phyloP scores from a whole-genome alignment of 2,113 vertebrate species.

The Stomatorhinus ivindoensis region DNA sequence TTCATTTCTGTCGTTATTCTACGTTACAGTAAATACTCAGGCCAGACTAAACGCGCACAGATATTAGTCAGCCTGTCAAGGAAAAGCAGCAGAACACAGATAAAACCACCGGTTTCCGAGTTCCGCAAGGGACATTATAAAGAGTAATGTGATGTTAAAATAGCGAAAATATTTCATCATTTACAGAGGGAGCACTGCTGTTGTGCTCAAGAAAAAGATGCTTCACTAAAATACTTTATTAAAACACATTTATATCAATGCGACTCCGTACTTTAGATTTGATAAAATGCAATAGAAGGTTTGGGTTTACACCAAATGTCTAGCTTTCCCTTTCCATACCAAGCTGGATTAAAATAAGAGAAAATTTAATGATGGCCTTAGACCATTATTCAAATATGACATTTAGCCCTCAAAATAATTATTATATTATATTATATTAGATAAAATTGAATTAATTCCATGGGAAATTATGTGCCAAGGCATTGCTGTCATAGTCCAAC shows the following conservation, averaged over 20 bases:
- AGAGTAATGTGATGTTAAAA: not conserved
- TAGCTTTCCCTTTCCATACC: not conserved
- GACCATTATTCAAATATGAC: not conserved
- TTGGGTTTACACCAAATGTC: not conserved
- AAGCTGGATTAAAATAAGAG: not conserved
- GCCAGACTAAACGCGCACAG: not conserved
- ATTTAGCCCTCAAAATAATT: not conserved
- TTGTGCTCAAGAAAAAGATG: not conserved
- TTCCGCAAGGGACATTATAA: not conserved
- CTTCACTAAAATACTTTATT: not conserved
- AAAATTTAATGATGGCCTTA: not conserved
- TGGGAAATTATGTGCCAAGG: too few relatives aligned
- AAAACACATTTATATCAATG: not conserved
- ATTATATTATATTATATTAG: not conserved
- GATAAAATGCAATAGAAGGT: not conserved
- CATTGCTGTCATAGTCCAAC: not conserved
- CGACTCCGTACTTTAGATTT: not conserved
- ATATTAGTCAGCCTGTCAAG: not conserved
- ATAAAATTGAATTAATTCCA: too few relatives aligned
- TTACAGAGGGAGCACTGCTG: not conserved
- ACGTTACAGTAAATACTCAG: conserved; percentile 17
- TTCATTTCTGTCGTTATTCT: conserved; percentile 9
- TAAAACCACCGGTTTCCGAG: not conserved
- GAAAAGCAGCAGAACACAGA: conserved; percentile 12
- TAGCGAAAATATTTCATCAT: not conserved